Conservation (phyloP, 2,888 invertebrate genomes). For the Thalpophila matura region DNA sequence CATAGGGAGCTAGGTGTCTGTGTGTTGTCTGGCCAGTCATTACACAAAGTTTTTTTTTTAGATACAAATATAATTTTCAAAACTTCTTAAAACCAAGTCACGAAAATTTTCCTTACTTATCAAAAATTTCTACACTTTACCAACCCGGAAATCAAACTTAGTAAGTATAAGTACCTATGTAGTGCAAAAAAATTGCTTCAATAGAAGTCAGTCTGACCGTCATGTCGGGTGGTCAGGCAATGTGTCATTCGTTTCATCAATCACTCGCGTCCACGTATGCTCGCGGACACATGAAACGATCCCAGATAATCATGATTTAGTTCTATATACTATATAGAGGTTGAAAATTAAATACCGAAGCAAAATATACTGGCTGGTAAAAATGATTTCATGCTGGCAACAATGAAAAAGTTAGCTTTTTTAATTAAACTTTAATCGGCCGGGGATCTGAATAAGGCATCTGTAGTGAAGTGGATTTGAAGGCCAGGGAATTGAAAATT, state of each 20-base stretch:
- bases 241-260: conserved; percentile 48
- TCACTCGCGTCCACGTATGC: conserved; percentile 24
- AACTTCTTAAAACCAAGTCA: too few species aligned
- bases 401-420: conserved; percentile 7
- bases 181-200: conserved; percentile 29
- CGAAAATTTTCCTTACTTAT: too few species aligned
- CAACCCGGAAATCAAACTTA: not conserved
- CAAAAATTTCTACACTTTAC: too few species aligned
- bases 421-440: conserved; percentile 6
- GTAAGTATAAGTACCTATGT: not conserved
- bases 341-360: conserved; percentile 6
- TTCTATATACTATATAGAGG: not conserved
- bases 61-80: too few species aligned
- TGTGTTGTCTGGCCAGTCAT: too few species aligned
- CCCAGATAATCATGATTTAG: conserved; percentile 33
- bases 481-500: not conserved
- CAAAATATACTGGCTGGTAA: not conserved
- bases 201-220: conserved; percentile 18
- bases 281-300: conserved; percentile 7
- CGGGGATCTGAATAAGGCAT: not conserved
- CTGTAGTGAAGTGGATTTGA: not conserved
- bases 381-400: not conserved
- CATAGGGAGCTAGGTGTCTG: too few species aligned
- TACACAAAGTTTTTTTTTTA: too few species aligned
- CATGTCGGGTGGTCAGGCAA: conserved; percentile 26